Percentiles rank a stretch among this genome's conserved stretches.
Evolutionary conservation across 1,140 invertebrate genomes (phyloP).

Genomic region (Camponotus pennsylvanicus): DNA sequence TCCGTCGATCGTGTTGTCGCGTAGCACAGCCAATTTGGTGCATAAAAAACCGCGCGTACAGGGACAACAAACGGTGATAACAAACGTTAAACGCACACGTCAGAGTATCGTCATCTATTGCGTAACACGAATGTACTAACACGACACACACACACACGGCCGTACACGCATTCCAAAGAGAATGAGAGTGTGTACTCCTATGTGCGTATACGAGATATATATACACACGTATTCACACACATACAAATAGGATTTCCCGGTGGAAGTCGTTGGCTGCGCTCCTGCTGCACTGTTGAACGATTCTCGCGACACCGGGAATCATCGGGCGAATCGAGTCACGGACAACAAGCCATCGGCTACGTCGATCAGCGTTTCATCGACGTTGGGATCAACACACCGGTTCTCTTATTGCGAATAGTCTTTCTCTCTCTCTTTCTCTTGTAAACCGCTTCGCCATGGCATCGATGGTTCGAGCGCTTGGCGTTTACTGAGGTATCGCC

Average conservation of each 20-base stretch:
- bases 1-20: conserved; percentile 1
- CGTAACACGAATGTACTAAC: conserved; percentile 22
- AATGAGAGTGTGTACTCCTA: neutral
- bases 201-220: neutral
- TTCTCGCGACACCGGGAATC: conserved; percentile 31
- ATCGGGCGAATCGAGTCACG: conserved; percentile 24
- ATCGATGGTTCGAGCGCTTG: conserved; percentile 72
- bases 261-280: conserved; percentile 16
- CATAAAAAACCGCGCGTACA: neutral
- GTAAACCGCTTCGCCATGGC: conserved; percentile 65
- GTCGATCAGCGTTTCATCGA: neutral
- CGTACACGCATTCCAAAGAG: neutral
- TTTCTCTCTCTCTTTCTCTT: conserved; percentile 3
- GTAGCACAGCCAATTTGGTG: neutral
- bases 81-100: conserved; percentile 29
- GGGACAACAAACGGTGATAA: conserved; percentile 19
- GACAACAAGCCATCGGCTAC: neutral
- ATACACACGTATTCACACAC: neutral
- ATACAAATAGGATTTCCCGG: conserved; percentile 17
- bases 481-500: conserved; percentile 77
- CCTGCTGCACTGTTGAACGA: conserved; percentile 19
- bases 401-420: conserved; percentile 41
- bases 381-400: conserved; percentile 41
- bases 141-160: neutral
- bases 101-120: conserved; percentile 48